A percentile compares a stretch with the other conserved stretches of the same genome.
Evolutionary conservation across 2,888 invertebrate genomes (phyloP).

Genomic region (Cynaeus angustus): DNA sequence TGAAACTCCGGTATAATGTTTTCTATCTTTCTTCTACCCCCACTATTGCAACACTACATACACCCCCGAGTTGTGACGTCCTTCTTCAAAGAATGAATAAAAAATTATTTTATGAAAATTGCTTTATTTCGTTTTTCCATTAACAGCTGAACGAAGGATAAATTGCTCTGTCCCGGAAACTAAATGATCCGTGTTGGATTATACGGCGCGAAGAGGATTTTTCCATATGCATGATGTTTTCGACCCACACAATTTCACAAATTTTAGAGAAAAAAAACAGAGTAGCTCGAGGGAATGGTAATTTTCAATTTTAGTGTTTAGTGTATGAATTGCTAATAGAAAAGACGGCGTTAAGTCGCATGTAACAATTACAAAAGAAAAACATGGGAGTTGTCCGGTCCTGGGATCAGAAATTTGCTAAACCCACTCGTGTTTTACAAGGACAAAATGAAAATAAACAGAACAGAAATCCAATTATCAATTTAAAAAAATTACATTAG

Average conservation of each 20-base stretch:
- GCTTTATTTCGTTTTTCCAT: slow-evolving; percentile 49
- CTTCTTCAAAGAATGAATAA: slow-evolving; percentile 49
- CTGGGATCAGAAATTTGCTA: no score
- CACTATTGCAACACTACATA: slow-evolving; percentile 58
- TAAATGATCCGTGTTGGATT: slow-evolving; percentile 44
- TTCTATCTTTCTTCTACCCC: slow-evolving; percentile 62
- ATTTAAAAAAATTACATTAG: no score
- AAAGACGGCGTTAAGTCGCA: no score
- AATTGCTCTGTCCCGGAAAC: slow-evolving; percentile 41
- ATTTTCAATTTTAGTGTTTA: slow-evolving; percentile 7
- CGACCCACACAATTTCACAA: slow-evolving; percentile 29
- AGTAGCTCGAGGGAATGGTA: neutral
- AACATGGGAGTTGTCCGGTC: no score
- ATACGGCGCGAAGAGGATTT: slow-evolving; percentile 34
- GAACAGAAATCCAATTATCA: no score
- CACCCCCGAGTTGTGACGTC: slow-evolving; percentile 57
- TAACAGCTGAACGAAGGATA: slow-evolving; percentile 24
- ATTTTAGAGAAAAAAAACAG: slow-evolving; percentile 12
- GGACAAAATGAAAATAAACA: no score
- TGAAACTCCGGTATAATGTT: slow-evolving; percentile 56
- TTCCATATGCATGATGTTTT: slow-evolving; percentile 40
- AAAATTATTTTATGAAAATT: slow-evolving; percentile 53
- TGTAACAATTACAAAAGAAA: no score
- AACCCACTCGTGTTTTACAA: no score
- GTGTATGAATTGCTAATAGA: neutral